These are phyloP conservation scores for Paguma larvata DNA, from an alignment of 2,797 vertebrate species.

Conservation along the genomic window DNA sequence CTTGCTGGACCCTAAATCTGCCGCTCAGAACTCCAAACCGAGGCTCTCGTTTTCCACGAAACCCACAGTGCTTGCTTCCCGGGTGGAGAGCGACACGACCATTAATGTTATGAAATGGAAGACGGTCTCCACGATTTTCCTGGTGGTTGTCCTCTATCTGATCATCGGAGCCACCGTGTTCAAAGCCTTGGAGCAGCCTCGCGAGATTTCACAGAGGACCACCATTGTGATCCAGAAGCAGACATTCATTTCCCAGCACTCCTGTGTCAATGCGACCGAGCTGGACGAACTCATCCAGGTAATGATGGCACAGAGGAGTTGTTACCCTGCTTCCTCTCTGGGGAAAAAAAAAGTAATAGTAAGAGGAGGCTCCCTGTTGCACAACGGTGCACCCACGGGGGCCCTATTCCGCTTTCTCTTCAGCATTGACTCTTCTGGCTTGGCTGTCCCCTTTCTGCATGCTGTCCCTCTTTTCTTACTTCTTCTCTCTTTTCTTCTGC, in stretches of 20 bases:
- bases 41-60: slow-evolving; percentile 97
- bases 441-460: not conserved
- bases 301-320: slow-evolving; percentile 80
- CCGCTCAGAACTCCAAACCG: slow-evolving; percentile 96
- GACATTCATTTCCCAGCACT: slow-evolving; percentile 93
- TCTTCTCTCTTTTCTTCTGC: not conserved
- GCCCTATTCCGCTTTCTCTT: not conserved
- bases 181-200: slow-evolving; percentile 96
- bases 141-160: slow-evolving; percentile 97
- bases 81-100: slow-evolving; percentile 93
- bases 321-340: not conserved
- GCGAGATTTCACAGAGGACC: slow-evolving; percentile 95
- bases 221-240: slow-evolving; percentile 95
- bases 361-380: not conserved
- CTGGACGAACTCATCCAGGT: slow-evolving; percentile 98
- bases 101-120: slow-evolving; percentile 99
- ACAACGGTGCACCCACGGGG: fast-evolving
- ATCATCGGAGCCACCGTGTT: slow-evolving; percentile 98
- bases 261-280: slow-evolving; percentile 96
- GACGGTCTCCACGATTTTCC: slow-evolving; percentile 98
- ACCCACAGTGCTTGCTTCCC: slow-evolving; percentile 93
- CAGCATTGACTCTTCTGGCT: not conserved
- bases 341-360: not conserved
- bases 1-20: slow-evolving; percentile 98
- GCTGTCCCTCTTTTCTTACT: not conserved